These are phyloP conservation scores for Campylomormyrus tamandua DNA, from an alignment of 2,113 vertebrate species.

Conservation along the genomic window DNA sequence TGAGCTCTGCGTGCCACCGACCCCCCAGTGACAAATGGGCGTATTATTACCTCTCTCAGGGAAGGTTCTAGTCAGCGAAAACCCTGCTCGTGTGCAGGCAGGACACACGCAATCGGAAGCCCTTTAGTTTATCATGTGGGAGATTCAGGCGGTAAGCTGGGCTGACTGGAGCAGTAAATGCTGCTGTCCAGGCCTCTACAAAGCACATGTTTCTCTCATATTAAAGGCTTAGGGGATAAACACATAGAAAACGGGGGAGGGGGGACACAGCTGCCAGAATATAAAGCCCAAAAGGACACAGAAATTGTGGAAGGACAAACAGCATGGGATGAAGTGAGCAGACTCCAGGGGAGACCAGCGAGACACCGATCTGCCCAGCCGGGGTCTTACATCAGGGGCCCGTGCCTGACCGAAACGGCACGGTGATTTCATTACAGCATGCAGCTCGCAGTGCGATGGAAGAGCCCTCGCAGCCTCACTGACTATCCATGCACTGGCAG, in stretches of 20 bases:
- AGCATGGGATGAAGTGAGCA: too few species aligned
- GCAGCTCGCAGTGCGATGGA: neutral
- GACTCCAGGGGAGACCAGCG: neutral
- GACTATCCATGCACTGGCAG: neutral
- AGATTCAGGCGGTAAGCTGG: neutral
- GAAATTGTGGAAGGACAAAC: neutral
- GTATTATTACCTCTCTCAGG: neutral
- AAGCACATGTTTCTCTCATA: neutral
- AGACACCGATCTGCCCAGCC: neutral
- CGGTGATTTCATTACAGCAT: neutral
- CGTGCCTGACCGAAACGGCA: neutral
- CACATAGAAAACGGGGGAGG: too few species aligned
- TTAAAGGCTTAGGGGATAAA: conserved; percentile 16
- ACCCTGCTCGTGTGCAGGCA: neutral
- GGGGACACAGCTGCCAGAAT: neutral
- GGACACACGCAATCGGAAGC: neutral
- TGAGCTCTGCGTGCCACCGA: neutral
- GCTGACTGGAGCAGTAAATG: neutral
- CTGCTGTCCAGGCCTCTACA: neutral
- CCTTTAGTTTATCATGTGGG: neutral
- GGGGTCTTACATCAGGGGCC: neutral
- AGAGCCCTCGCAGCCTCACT: neutral
- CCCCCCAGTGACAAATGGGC: neutral
- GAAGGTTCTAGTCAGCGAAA: neutral
- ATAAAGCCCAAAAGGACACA: neutral